Percentiles rank a stretch among this genome's conserved stretches.
phyloP scores from a whole-genome alignment of 1,140 invertebrate genomes.

The Papilio helenus region DNA sequence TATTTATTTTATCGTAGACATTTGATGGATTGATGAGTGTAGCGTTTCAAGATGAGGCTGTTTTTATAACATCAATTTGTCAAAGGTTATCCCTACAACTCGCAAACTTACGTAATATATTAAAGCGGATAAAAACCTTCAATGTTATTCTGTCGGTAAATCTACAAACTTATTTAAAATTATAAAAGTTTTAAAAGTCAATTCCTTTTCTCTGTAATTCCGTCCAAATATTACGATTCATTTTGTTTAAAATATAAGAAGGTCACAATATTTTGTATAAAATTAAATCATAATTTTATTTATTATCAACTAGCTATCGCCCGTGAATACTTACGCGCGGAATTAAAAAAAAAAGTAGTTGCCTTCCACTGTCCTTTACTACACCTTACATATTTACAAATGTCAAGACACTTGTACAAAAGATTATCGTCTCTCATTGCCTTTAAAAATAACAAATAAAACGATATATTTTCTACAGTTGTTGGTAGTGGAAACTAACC shows the following conservation, averaged over 20 bases:
- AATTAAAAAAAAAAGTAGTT: too few relatives aligned
- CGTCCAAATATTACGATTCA: too few relatives aligned
- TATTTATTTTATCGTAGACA: constrained; percentile 24
- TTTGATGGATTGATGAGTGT: constrained; percentile 25
- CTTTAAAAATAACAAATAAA: background rate
- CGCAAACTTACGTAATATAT: background rate
- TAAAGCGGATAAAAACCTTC: background rate
- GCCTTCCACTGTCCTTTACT: too few relatives aligned
- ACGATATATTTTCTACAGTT: background rate
- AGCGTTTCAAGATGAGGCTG: constrained; percentile 19
- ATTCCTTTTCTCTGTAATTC: too few relatives aligned
- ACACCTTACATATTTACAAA: too few relatives aligned
- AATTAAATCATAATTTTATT: too few relatives aligned
- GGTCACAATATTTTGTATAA: too few relatives aligned
- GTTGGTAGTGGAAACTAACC: background rate
- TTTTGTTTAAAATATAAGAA: too few relatives aligned
- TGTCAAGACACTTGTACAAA: too few relatives aligned
- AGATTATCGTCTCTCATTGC: background rate
- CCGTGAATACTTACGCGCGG: too few relatives aligned
- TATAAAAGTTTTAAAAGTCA: background rate
- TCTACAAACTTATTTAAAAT: background rate
- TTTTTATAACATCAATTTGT: constrained; percentile 30
- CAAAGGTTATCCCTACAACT: constrained; percentile 18
- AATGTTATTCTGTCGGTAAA: background rate
- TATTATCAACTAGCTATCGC: too few relatives aligned